Percentiles rank a stretch among this genome's conserved stretches.
Evolutionary conservation across 2,888 invertebrate genomes (phyloP).

Genomic region (Ferrisia virgata): DNA sequence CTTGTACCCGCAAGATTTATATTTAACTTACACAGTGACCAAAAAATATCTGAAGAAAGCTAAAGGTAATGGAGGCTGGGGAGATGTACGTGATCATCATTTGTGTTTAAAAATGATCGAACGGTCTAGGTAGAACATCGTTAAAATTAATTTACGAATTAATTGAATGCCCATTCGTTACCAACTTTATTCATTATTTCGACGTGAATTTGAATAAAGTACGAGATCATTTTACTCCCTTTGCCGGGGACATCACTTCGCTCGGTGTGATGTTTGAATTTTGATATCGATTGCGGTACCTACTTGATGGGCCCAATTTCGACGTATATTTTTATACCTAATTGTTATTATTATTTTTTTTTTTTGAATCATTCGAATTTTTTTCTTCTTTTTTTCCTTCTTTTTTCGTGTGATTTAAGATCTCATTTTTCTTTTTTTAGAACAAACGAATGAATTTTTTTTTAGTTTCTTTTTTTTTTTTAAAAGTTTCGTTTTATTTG

Average conservation of each 20-base stretch:
- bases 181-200: not conserved
- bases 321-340: not conserved
- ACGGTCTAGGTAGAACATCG: not conserved
- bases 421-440: not conserved
- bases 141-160: not conserved
- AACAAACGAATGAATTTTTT: slow-evolving; percentile 49
- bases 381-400: not conserved
- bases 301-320: not conserved
- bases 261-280: not conserved
- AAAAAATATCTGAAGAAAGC: slow-evolving; percentile 68
- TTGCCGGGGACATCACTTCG: too few relatives aligned
- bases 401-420: not conserved
- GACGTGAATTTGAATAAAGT: not conserved
- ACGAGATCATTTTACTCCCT: too few relatives aligned
- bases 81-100: slow-evolving; percentile 72
- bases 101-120: slow-evolving; percentile 57
- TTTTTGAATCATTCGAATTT: not conserved
- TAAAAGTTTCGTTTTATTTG: not conserved
- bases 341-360: not conserved
- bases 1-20: slow-evolving; percentile 69
- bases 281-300: not conserved
- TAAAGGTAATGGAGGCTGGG: slow-evolving; percentile 98
- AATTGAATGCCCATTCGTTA: not conserved
- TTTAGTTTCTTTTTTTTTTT: not conserved
- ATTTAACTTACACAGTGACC: slow-evolving; percentile 64